phyloP scores from a whole-genome alignment of 2,113 vertebrate genomes.

The Platysteira castanea region DNA sequence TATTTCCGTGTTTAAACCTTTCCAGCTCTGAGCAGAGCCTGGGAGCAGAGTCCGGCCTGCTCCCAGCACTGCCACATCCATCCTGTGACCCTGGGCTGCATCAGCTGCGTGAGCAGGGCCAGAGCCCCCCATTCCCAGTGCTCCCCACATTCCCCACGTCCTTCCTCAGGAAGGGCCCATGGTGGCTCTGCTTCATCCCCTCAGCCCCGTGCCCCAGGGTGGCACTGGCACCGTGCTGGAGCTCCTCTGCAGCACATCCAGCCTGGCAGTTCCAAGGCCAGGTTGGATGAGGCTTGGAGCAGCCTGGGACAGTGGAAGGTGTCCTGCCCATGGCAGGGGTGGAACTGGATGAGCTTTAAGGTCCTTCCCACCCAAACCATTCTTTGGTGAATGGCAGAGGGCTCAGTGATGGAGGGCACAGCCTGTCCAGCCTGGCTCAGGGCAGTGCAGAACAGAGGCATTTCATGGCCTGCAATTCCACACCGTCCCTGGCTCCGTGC shows the following conservation, averaged over 20 bases:
- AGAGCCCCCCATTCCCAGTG: fast-evolving
- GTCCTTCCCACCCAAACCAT: not conserved
- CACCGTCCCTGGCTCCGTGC: not conserved
- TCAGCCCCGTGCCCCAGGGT: fast-evolving
- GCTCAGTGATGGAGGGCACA: not conserved
- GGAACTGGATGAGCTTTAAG: not conserved
- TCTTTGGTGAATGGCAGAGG: not conserved
- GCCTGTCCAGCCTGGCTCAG: not conserved
- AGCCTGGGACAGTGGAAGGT: fast-evolving
- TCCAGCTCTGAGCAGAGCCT: not conserved
- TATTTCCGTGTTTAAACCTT: not conserved
- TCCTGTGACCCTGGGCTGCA: not conserved
- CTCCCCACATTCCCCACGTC: fast-evolving
- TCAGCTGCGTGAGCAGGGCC: not conserved
- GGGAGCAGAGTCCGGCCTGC: not conserved
- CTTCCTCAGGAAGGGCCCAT: fast-evolving
- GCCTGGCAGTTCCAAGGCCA: not conserved
- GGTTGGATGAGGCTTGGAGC: not conserved
- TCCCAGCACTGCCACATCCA: not conserved
- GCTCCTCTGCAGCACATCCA: not conserved
- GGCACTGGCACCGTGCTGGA: fast-evolving
- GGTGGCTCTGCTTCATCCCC: not conserved
- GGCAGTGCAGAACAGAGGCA: not conserved
- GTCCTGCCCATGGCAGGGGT: not conserved
- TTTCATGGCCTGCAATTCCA: not conserved